A percentile compares a stretch with the other conserved stretches of the same genome.
phyloP scores from a whole-genome alignment of 2,113 vertebrate species.

The Neoarius graeffei region DNA sequence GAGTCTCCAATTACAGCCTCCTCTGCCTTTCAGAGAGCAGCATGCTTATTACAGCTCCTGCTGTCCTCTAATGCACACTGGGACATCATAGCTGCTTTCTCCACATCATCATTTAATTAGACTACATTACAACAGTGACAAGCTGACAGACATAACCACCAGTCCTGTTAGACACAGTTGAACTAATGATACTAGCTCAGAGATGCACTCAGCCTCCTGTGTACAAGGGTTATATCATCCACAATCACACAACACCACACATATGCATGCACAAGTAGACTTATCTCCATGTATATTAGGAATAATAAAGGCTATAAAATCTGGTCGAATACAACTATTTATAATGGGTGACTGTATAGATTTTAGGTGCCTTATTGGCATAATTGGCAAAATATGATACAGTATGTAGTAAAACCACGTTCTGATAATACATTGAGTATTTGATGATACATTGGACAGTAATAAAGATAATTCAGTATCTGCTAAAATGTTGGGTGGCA shows the following conservation, averaged over 20 bases:
- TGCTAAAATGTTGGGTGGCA: no score
- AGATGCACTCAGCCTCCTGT: constrained; percentile 24
- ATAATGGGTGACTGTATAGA: background rate
- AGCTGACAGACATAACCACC: constrained; percentile 12
- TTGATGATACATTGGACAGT: background rate
- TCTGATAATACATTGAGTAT: background rate
- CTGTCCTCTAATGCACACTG: constrained; percentile 34
- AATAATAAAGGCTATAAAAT: background rate
- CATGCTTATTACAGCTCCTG: constrained; percentile 18
- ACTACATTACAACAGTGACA: constrained; percentile 39
- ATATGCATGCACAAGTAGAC: background rate
- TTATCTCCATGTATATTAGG: background rate
- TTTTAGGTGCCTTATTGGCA: background rate
- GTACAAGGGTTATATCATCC: background rate
- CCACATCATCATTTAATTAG: constrained; percentile 51
- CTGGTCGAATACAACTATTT: no score
- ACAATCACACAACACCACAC: background rate
- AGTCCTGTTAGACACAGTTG: constrained; percentile 31
- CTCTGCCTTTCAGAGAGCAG: constrained; percentile 33
- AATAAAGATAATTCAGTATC: background rate
- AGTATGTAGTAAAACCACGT: background rate
- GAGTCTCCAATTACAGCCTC: constrained; percentile 42
- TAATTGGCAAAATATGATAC: background rate
- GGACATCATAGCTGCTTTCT: constrained; percentile 19
- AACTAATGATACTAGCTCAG: constrained; percentile 37